Evolutionary conservation across 1,140 invertebrate species (phyloP), one percentile per base, ranked within the genome.

Genomic region (Zaprionus ghesquierei): DNA sequence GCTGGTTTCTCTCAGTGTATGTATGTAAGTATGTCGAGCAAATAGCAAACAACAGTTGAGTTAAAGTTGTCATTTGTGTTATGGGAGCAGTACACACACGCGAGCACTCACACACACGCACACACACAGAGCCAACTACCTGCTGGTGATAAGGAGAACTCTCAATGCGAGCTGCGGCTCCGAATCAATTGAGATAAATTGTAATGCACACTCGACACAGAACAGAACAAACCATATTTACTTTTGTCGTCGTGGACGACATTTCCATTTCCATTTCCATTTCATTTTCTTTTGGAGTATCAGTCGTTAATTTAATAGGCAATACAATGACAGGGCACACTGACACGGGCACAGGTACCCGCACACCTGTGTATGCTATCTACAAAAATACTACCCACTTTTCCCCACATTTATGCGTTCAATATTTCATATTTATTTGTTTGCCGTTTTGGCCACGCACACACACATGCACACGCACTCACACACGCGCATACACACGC

Each of bases 351-450:
- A 38, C 35, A 35, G 51, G 18, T 12, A n/a, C 58, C 59, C 13
- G 66, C 50, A 62, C 49, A 38, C 27, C 20, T 53, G 64, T 61
- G 59, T 38, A 44, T 53, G 27, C 27, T 81, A 86, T 79, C 79
- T 81, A 69, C 50, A 71, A 71, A 77, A 79, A 79, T 77, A 89
- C 81, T 77, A 85, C 73, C 74, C 81, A 81, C 81, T 80, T 89
- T 89, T 80, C 79, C 76, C 77, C 74, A 87, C 77, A 85, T 85
- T 85, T 69, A 75, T 74, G 77, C 69, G 74, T 80, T 84, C 84
- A 89, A 89, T 89, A 89, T 89, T 78, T 89, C 82, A 86, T 89
- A 80, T 89, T 89, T 84, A 74, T 89, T 89, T 86, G 55, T 63
- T 84, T 79, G 60, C 65, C 55, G 61, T 71, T 73, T 66, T 65